These are phyloP conservation scores for Macaria notata DNA, from an alignment of 2,888 invertebrate species.

Conservation along the genomic window DNA sequence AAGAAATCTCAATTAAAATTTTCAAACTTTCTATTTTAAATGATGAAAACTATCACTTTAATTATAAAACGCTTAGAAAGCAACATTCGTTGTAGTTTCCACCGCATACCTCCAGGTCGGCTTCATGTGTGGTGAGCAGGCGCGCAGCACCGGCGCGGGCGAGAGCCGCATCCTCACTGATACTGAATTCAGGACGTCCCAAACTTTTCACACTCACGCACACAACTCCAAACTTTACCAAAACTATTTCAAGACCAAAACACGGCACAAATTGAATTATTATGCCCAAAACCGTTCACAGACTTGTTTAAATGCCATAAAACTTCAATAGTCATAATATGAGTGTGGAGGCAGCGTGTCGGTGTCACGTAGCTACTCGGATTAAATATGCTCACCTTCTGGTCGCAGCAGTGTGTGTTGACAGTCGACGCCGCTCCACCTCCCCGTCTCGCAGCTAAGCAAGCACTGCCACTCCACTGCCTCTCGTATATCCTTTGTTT, in stretches of 20 bases:
- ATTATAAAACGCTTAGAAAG: too few relatives aligned
- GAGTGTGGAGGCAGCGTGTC: constrained; percentile 4
- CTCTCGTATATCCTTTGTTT: constrained; percentile 69
- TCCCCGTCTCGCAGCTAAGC: constrained; percentile 74
- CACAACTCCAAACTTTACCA: constrained; percentile 26
- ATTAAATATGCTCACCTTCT: constrained; percentile 57
- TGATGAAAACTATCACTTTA: too few relatives aligned
- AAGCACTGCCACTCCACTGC: constrained; percentile 62
- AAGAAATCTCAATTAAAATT: too few relatives aligned
- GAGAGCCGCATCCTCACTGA: constrained; percentile 66
- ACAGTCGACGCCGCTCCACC: constrained; percentile 49
- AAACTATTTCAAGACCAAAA: constrained; percentile 7
- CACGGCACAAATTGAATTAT: neutral
- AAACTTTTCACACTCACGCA: constrained; percentile 41
- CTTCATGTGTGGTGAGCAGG: constrained; percentile 3
- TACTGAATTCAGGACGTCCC: constrained; percentile 38
- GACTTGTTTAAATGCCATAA: constrained; percentile 18
- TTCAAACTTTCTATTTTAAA: too few relatives aligned
- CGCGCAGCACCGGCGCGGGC: constrained; percentile 63
- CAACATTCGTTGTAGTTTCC: too few relatives aligned
- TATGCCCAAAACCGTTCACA: neutral
- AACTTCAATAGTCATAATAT: constrained; percentile 13
- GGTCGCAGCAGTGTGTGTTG: constrained; percentile 48
- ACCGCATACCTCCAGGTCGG: too few relatives aligned
- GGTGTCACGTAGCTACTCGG: constrained; percentile 21